phyloP scores from a whole-genome alignment of 2,797 vertebrate genomes.

The Lutjanus campechanus region DNA sequence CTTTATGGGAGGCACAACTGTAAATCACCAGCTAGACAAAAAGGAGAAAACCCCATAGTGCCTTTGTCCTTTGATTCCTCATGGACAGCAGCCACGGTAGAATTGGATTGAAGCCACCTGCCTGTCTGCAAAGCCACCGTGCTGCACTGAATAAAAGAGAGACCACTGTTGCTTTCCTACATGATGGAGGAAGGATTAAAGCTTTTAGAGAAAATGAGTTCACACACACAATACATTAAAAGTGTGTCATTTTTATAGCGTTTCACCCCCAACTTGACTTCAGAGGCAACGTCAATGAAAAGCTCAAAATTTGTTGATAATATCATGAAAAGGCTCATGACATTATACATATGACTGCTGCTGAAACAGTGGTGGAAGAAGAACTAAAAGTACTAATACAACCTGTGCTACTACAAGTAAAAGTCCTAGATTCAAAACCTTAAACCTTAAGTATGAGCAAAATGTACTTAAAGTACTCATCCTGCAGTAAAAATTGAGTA shows the following conservation, averaged over 20 bases:
- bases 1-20: constrained; percentile 51
- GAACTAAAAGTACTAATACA: too few relatives aligned
- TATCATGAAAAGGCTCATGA: background rate
- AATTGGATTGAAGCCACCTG: constrained; percentile 74
- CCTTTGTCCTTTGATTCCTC: constrained; percentile 65
- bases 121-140: constrained; percentile 39
- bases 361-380: background rate
- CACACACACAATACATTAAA: background rate
- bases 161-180: constrained; percentile 12
- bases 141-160: constrained; percentile 14
- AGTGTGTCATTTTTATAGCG: constrained; percentile 1
- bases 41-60: constrained; percentile 52
- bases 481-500: too few relatives aligned
- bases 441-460: too few relatives aligned
- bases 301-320: background rate
- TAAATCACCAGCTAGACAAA: constrained; percentile 65
- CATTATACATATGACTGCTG: background rate
- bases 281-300: background rate
- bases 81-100: constrained; percentile 40
- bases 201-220: background rate
- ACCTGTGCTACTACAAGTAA: too few relatives aligned
- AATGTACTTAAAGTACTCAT: too few relatives aligned
- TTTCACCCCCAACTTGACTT: background rate
- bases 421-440: too few relatives aligned
- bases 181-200: constrained; percentile 24